Percentiles rank a stretch among this genome's conserved stretches.
phyloP scores from a whole-genome alignment of 1,140 invertebrate genomes.

The Lasioglossum albipes region DNA sequence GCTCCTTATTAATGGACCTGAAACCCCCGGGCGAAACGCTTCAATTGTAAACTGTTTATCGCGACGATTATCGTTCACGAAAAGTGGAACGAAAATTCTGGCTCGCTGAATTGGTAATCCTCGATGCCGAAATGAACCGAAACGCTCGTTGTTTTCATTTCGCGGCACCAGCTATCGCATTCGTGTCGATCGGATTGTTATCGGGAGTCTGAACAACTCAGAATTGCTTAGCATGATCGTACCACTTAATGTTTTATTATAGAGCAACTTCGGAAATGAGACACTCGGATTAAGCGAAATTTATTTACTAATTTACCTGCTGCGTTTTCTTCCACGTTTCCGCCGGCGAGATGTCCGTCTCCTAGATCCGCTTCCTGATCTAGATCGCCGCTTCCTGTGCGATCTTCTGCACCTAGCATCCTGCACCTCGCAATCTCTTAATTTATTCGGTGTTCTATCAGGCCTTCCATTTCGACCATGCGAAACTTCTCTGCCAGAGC shows the following conservation, averaged over 20 bases:
- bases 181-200: too few species aligned
- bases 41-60: neutral
- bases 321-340: slow-evolving; percentile 26
- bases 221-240: too few species aligned
- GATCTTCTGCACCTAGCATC: slow-evolving; percentile 18
- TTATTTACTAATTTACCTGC: slow-evolving; percentile 26
- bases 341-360: slow-evolving; percentile 18
- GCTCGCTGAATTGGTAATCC: neutral
- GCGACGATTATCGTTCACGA: neutral
- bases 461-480: neutral
- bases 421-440: slow-evolving; percentile 45
- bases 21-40: neutral
- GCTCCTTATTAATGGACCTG: slow-evolving; percentile 43
- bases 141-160: neutral
- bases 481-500: slow-evolving; percentile 4
- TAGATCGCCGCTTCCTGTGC: neutral
- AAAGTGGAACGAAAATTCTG: neutral
- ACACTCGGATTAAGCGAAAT: too few species aligned
- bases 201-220: too few species aligned
- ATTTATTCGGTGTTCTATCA: slow-evolving; percentile 19
- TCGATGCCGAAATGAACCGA: neutral
- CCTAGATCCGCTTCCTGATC: neutral
- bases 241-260: too few species aligned
- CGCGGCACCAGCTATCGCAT: too few species aligned
- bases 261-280: too few species aligned